phyloP scores from a whole-genome alignment of 2,113 vertebrate genomes.

The Myrmecobius fasciatus region DNA sequence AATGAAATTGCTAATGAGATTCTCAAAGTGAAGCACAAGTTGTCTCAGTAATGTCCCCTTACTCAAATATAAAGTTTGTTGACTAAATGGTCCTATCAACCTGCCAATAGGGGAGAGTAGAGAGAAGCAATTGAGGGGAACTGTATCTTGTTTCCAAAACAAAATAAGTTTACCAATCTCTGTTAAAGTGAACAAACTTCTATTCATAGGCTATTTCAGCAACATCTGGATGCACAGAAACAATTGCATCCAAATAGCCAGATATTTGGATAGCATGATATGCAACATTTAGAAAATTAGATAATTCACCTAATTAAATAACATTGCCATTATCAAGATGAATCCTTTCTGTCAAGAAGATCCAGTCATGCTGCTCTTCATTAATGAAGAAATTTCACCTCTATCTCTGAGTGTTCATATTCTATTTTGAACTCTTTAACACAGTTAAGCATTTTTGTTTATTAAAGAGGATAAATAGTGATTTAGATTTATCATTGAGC shows the following conservation, averaged over 20 bases:
- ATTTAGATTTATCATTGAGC: not conserved
- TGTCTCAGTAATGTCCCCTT: constrained; percentile 65
- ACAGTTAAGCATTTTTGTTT: not conserved
- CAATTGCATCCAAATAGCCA: not conserved
- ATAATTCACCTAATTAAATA: constrained; percentile 33
- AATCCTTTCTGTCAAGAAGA: not conserved
- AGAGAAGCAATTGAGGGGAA: not conserved
- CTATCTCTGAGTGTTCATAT: not conserved
- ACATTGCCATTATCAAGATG: not conserved
- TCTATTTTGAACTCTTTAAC: not conserved
- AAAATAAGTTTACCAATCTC: constrained; percentile 7
- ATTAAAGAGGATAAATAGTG: not conserved
- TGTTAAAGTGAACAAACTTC: constrained; percentile 15
- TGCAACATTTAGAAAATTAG: not conserved
- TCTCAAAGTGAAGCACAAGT: constrained; percentile 34
- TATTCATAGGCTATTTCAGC: not conserved
- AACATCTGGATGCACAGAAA: constrained; percentile 15
- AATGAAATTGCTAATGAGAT: constrained; percentile 39
- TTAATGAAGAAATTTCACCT: constrained; percentile 6
- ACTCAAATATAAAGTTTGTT: constrained; percentile 48
- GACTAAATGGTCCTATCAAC: not conserved
- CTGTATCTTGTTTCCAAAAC: constrained; percentile 2
- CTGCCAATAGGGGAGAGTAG: not conserved
- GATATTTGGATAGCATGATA: not conserved
- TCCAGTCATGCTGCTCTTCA: not conserved